These are phyloP conservation scores for Sarcophilus harrisii DNA, from an alignment of 2,797 vertebrate genomes.

Conservation along the genomic window DNA sequence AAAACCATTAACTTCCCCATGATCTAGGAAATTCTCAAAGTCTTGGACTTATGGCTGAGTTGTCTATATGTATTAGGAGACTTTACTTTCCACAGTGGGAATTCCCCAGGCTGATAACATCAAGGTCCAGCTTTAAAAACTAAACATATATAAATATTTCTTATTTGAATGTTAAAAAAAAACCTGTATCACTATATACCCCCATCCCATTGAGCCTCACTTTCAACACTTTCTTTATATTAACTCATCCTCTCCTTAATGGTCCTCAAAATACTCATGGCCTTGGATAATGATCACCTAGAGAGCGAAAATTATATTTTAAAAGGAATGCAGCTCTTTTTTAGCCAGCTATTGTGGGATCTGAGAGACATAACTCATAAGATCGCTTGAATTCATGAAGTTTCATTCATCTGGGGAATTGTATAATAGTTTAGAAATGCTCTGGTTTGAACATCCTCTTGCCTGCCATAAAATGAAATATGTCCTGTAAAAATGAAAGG, in stretches of 20 bases:
- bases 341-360: neutral
- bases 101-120: neutral
- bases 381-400: neutral
- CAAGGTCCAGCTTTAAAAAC: neutral
- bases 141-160: neutral
- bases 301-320: neutral
- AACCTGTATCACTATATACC: neutral
- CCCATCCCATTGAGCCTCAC: neutral
- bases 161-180: neutral
- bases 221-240: neutral
- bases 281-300: neutral
- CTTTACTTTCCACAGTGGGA: neutral
- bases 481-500: constrained; percentile 70
- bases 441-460: constrained; percentile 86
- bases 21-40: neutral
- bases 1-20: neutral
- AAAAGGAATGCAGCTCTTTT: neutral
- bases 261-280: neutral
- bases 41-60: neutral
- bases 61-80: neutral
- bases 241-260: neutral
- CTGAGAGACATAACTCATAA: neutral
- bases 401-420: neutral
- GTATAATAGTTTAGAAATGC: neutral
- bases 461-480: neutral